Evolutionary conservation across 2,888 invertebrate genomes (phyloP).

Genomic region (Conops quadrifasciatus): DNA sequence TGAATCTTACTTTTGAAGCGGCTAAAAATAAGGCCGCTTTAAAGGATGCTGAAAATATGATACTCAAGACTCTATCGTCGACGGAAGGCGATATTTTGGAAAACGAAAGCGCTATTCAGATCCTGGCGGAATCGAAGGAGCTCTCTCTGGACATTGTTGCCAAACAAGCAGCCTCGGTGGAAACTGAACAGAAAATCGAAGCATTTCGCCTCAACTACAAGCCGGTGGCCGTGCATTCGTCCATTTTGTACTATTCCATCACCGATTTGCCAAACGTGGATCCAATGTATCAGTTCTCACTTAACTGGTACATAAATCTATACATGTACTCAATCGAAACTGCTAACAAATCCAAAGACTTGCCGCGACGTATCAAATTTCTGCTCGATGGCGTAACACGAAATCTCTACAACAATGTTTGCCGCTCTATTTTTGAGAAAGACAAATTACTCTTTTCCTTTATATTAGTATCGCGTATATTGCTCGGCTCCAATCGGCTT

Average conservation of each 20-base stretch:
- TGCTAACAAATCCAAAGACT: conserved; percentile 70
- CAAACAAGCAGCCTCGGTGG: conserved; percentile 85
- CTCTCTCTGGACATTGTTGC: conserved; percentile 83
- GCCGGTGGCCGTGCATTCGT: conserved; percentile 85
- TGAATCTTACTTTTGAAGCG: conserved; percentile 79
- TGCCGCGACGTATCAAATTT: conserved; percentile 77
- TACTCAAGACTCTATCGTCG: conserved; percentile 82
- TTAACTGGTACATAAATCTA: conserved; percentile 89
- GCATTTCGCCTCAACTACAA: conserved; percentile 81
- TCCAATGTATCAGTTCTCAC: conserved; percentile 95
- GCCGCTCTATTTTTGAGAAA: conserved; percentile 87
- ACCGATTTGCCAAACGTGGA: conserved; percentile 87
- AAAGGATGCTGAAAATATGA: conserved; percentile 88
- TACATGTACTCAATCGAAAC: conserved; percentile 64
- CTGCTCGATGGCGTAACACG: conserved; percentile 85
- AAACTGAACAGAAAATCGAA: conserved; percentile 85
- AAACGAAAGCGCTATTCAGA: conserved; percentile 88
- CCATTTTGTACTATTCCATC: conserved; percentile 88
- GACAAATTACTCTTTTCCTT: conserved; percentile 89
- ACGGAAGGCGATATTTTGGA: conserved; percentile 89
- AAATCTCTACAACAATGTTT: conserved; percentile 85
- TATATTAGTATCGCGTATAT: conserved; percentile 74
- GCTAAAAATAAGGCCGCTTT: conserved; percentile 83
- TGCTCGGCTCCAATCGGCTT: conserved; percentile 71
- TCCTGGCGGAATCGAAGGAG: conserved; percentile 85